Evolutionary conservation across 2,113 vertebrate genomes (phyloP).

Genomic region (Turnix velox): DNA sequence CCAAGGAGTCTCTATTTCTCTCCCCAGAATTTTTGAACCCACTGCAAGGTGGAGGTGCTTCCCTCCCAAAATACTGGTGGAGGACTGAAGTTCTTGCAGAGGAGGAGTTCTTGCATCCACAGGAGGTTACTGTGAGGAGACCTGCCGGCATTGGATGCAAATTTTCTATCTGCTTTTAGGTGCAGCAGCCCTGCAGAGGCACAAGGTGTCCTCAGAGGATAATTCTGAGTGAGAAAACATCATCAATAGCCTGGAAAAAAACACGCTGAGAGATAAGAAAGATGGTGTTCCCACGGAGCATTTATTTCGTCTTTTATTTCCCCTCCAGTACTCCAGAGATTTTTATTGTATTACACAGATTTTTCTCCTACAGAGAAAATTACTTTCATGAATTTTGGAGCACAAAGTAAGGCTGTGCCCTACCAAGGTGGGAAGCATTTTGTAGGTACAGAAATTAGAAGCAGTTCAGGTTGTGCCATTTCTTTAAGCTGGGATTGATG

Average conservation of each 20-base stretch:
- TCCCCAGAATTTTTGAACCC: no score
- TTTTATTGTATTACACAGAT: not conserved
- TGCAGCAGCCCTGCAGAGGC: not conserved
- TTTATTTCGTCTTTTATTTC: not conserved
- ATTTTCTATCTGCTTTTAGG: not conserved
- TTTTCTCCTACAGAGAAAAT: not conserved
- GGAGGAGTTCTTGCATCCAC: no score
- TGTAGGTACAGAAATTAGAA: not conserved
- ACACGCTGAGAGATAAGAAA: not conserved
- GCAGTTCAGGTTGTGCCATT: not conserved
- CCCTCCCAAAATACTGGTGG: not conserved
- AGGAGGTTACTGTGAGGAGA: not conserved
- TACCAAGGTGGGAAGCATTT: no score
- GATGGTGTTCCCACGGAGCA: not conserved
- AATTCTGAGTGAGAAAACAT: not conserved
- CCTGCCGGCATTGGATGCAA: no score
- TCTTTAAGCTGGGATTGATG: not conserved
- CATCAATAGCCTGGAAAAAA: not conserved
- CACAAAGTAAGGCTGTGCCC: not conserved
- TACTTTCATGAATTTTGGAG: not conserved
- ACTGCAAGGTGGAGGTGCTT: fast-evolving
- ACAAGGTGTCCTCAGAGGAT: not conserved
- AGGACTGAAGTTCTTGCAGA: not conserved
- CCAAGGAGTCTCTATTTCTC: no score
- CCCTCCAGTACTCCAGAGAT: not conserved